Conservation (phyloP, 2,797 vertebrate species). For the Cyclopterus lumpus region DNA sequence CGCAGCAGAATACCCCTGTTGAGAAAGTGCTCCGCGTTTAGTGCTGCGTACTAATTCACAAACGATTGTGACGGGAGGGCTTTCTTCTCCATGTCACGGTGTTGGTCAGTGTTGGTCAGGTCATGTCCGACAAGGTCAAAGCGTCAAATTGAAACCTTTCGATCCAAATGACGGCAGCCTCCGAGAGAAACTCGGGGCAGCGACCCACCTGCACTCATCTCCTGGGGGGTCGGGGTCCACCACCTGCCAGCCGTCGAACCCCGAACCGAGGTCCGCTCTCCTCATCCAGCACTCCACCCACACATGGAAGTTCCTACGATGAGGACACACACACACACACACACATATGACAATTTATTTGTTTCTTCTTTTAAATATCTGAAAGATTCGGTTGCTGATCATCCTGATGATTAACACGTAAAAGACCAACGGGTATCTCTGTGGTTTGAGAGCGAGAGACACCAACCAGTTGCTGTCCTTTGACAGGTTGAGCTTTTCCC, state of each 20-base stretch:
- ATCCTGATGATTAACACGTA: background rate
- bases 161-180: too few species aligned
- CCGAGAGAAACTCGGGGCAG: background rate
- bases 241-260: slow-evolving; percentile 90
- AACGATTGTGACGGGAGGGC: too few species aligned
- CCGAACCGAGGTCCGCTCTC: slow-evolving; percentile 83
- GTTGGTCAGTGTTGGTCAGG: too few species aligned
- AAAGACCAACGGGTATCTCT: background rate
- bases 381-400: background rate
- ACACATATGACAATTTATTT: background rate
- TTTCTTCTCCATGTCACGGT: too few species aligned
- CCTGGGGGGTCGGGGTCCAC: slow-evolving; percentile 90
- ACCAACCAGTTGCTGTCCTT: slow-evolving; percentile 86
- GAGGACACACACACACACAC: slow-evolving; percentile 13
- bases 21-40: background rate
- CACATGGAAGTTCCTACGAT: slow-evolving; percentile 89
- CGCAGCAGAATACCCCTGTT: slow-evolving; percentile 85
- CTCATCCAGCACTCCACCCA: slow-evolving; percentile 93
- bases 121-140: too few species aligned
- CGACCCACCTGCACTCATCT: slow-evolving; percentile 85
- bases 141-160: too few species aligned
- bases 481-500: slow-evolving; percentile 74
- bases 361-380: background rate
- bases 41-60: background rate
- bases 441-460: background rate